Evolutionary conservation across 2,797 vertebrate genomes (phyloP), one percentile per base, ranked within the genome.

Genomic region (Pantherophis alleghaniensis): DNA sequence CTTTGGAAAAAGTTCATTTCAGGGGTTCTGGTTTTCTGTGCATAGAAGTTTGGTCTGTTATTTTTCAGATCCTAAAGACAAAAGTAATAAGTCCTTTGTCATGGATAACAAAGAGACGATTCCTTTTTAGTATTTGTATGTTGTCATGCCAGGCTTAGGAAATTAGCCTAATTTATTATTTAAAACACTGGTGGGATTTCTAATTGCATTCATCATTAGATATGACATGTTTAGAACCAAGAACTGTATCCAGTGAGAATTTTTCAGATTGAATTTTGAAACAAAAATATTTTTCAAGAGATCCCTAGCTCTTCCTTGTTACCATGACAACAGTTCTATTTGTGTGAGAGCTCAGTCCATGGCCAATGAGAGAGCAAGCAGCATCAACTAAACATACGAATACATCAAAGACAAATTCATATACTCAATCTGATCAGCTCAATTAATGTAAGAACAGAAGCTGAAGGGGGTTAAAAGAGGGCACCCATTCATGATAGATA

Each of bases 301-400:
- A 99, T 99, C 98, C 98, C 98, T 98, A 98, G 98, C 98, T 98
- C 98, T 98, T 95, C 96, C 98, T 96, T 98, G 98, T 99, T 99
- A 97, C 98, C 98, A 99, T 98, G 98, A 98, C 98, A 99, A 99
- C 99, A 98, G 98, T 97, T 98, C 98, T 98, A 98, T 99, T 99
- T 99, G 98, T 98, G 98, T 98, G 97, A 98, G 98, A 98, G 98
- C 98, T 97, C 97, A 97, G 97, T 98, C 98, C 96, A 97, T 97
- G 98, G 98, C 98, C 98, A 98, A 98, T 98, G 97, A 98, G 97
- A 97, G 96, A 96, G 95, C 95, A 95, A 98, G 98, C 97, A 97
- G 97, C 97, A 94, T 98, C 98, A 98, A 97, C 98, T 98, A 98
- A 98, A 98, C 98, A 98, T 97, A 97, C 96, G 97, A 98, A 98